A percentile compares a stretch with the other conserved stretches of the same genome.
phyloP scores from a whole-genome alignment of 2,888 invertebrate genomes.

The Apantesis nais region DNA sequence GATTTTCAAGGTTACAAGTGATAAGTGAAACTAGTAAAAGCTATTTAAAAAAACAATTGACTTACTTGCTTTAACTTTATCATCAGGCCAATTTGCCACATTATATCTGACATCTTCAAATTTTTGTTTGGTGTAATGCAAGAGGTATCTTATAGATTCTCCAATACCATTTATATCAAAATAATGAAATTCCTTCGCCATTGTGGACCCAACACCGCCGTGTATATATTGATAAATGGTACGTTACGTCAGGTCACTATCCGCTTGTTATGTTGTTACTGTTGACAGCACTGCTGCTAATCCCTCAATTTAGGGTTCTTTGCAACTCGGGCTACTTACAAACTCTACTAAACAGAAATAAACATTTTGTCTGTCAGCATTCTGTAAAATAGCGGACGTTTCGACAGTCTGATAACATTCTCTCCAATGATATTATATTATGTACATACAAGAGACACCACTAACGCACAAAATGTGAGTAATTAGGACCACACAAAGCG shows the following conservation, averaged over 20 bases:
- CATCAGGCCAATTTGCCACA: conserved; percentile 59
- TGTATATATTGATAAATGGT: too few relatives aligned
- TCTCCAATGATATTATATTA: too few relatives aligned
- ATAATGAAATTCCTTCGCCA: conserved; percentile 63
- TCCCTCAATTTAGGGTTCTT: not conserved
- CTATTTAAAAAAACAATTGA: conserved; percentile 22
- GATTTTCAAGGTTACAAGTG: too few relatives aligned
- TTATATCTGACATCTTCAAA: conserved; percentile 68
- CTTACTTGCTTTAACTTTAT: conserved; percentile 67
- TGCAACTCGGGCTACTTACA: not conserved
- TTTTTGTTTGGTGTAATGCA: conserved; percentile 71
- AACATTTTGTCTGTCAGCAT: too few relatives aligned
- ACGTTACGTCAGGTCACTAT: not conserved
- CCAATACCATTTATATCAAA: conserved; percentile 65
- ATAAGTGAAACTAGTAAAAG: too few relatives aligned
- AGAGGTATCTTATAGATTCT: conserved; percentile 69
- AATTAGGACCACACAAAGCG: too few relatives aligned
- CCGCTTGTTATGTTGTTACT: not conserved
- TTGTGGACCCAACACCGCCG: conserved; percentile 23
- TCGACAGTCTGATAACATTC: too few relatives aligned
- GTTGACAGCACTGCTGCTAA: not conserved
- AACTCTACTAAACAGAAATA: too few relatives aligned
- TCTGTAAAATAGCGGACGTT: too few relatives aligned
- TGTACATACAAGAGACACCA: too few relatives aligned
- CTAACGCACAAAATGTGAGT: too few relatives aligned